A percentile compares a stretch with the other conserved stretches of the same genome.
Evolutionary conservation across 2,113 vertebrate genomes (phyloP).

Genomic region (Actinemys pallida): DNA sequence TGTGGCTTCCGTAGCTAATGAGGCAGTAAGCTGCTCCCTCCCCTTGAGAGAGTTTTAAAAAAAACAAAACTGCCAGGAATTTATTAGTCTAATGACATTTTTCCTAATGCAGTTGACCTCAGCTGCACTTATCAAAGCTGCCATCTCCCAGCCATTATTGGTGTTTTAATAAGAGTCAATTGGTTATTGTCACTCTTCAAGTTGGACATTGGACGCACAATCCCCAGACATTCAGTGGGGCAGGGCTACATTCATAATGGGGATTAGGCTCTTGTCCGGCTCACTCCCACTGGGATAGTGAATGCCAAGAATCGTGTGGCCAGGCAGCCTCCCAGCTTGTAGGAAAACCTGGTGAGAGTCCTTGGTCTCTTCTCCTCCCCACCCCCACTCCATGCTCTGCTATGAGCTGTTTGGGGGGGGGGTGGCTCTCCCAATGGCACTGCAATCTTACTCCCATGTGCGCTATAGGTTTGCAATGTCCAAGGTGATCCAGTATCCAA

Average conservation of each 20-base stretch:
- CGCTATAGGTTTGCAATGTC: too few species aligned
- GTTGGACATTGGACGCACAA: not conserved
- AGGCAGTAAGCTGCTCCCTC: not conserved
- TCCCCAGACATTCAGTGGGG: not conserved
- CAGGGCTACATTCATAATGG: slow-evolving; percentile 42
- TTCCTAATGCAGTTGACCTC: slow-evolving; percentile 71
- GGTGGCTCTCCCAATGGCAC: too few species aligned
- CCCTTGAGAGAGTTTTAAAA: not conserved
- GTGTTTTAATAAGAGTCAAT: slow-evolving; percentile 64
- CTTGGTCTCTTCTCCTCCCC: accelerated
- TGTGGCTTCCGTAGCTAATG: not conserved
- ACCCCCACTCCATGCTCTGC: too few species aligned
- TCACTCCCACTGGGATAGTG: not conserved
- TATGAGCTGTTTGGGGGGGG: not conserved
- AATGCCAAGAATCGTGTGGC: not conserved
- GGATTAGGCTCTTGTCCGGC: not conserved
- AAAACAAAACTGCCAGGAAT: slow-evolving; percentile 44
- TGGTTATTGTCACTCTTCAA: not conserved
- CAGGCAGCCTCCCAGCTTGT: accelerated
- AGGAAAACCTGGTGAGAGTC: not conserved
- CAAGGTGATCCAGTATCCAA: too few species aligned
- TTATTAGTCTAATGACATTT: slow-evolving; percentile 76
- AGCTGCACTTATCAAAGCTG: slow-evolving; percentile 46
- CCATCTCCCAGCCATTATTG: slow-evolving; percentile 41
- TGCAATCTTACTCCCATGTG: too few species aligned